Evolutionary conservation across 2,797 vertebrate genomes (phyloP), one percentile per base, ranked within the genome.

Genomic region (Sebastes jordani): DNA sequence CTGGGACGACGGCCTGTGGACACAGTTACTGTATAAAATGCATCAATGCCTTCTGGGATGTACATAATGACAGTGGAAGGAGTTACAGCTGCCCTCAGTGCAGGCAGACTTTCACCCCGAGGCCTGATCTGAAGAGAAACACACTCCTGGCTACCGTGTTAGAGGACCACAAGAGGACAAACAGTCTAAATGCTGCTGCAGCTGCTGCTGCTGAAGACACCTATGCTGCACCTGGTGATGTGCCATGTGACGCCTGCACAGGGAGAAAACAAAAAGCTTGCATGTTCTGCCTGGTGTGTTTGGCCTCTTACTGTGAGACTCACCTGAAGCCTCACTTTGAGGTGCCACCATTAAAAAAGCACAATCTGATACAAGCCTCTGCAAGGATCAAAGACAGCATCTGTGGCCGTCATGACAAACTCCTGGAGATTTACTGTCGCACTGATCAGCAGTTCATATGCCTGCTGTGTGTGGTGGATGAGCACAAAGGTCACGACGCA

Each of bases 61-160:
- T 1, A 11, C 42, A 59, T 10, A 22, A 3, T 4, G 13, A 34
- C 23, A 42, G 14, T 4, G 22, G 29, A 34, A 7, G 11, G 11
- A 23, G 1, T 4, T 92, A 68, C 84, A 88, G 77, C 78, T 93
- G 92, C 59, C 92, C 91, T 59, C 80, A 90, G 66, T 93, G 92
- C 56, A 81, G 88, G 52, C 71, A 86, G 34, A 61, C 63, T 5
- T 91, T 90, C 56, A 20, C 1, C 2, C 49, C 27, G 4, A 92
- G 87, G 60, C 91, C 91, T 61, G 56, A 1, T 4, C 80, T 93
- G 54, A 88, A 76, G 84, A 93, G 27, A 75, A 93, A 88, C 80
- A 87, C 70, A 0, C 34, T 91, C 4, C 71, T 93, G 65, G 79
- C 78, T 5, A 18, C 77, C 1, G 20, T 92, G 74, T 10, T 91